phyloP scores from a whole-genome alignment of 2,888 invertebrate species.

The Encarsia formosa region DNA sequence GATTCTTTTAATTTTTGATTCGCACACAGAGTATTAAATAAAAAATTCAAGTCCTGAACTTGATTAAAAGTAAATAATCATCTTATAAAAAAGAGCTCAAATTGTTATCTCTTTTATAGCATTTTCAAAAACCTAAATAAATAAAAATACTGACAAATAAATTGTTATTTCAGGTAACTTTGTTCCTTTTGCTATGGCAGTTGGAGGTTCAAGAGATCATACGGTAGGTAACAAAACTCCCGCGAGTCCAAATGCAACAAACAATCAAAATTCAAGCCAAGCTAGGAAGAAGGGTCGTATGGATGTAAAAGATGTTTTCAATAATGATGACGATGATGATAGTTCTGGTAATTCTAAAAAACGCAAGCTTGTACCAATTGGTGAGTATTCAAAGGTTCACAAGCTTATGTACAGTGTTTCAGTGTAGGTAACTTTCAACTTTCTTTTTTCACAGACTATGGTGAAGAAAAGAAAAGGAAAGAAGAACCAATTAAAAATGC shows the following conservation, averaged over 20 bases:
- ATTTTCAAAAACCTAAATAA: too few species aligned
- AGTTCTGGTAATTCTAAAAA: conserved; percentile 59
- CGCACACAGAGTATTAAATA: too few species aligned
- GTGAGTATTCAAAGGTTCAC: conserved; percentile 51
- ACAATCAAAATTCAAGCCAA: conserved; percentile 40
- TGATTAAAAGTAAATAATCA: too few species aligned
- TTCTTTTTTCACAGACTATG: conserved; percentile 55
- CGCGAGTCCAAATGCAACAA: conserved; percentile 42
- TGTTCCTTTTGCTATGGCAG: conserved; percentile 49
- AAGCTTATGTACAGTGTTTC: neutral
- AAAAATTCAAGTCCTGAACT: too few species aligned
- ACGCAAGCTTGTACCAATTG: conserved; percentile 74
- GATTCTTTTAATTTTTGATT: too few species aligned
- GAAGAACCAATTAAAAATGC: conserved; percentile 52
- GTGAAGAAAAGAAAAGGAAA: conserved; percentile 56
- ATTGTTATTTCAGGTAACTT: conserved; percentile 47
- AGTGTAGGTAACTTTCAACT: neutral
- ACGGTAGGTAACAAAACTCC: conserved; percentile 47
- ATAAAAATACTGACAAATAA: too few species aligned
- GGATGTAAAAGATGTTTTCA: conserved; percentile 80
- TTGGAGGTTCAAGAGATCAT: conserved; percentile 44
- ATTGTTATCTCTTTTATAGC: too few species aligned
- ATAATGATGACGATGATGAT: conserved; percentile 75
- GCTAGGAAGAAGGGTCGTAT: conserved; percentile 65
- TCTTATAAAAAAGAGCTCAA: too few species aligned